Evolutionary conservation across 2,797 vertebrate species (phyloP).

Genomic region (Acestrorhynchus altus): DNA sequence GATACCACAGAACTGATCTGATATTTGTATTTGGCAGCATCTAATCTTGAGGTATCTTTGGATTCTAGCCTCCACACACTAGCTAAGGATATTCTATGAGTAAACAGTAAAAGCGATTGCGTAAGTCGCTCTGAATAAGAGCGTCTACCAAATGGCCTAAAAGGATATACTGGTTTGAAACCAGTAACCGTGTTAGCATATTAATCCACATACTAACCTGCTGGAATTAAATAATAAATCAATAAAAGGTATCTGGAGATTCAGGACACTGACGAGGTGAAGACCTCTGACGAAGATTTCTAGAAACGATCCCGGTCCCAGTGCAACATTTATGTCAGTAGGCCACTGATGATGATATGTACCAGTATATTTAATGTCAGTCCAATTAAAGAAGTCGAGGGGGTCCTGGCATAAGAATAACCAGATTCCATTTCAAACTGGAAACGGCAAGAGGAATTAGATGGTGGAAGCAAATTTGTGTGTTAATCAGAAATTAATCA

Average conservation of each 20-base stretch:
- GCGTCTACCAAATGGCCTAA: too few species aligned
- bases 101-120: too few species aligned
- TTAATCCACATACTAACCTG: too few species aligned
- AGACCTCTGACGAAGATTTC: slow-evolving; percentile 49
- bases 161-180: too few species aligned
- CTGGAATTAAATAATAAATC: slow-evolving; percentile 43
- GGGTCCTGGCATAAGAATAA: slow-evolving; percentile 64
- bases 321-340: slow-evolving; percentile 64
- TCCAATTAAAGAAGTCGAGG: slow-evolving; percentile 74
- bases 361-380: slow-evolving; percentile 67
- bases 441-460: slow-evolving; percentile 65
- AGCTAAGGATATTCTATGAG: too few species aligned
- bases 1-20: too few species aligned
- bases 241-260: slow-evolving; percentile 52
- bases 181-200: too few species aligned
- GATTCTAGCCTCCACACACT: too few species aligned
- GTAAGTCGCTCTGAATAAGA: too few species aligned
- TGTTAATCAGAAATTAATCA: slow-evolving; percentile 78
- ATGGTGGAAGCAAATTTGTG: slow-evolving; percentile 62
- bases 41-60: too few species aligned
- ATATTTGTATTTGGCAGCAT: too few species aligned
- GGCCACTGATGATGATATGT: slow-evolving; percentile 69
- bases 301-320: slow-evolving; percentile 56
- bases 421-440: slow-evolving; percentile 54
- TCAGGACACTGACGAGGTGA: slow-evolving; percentile 43